phyloP scores from a whole-genome alignment of 2,797 vertebrate genomes.

The Periparus ater region DNA sequence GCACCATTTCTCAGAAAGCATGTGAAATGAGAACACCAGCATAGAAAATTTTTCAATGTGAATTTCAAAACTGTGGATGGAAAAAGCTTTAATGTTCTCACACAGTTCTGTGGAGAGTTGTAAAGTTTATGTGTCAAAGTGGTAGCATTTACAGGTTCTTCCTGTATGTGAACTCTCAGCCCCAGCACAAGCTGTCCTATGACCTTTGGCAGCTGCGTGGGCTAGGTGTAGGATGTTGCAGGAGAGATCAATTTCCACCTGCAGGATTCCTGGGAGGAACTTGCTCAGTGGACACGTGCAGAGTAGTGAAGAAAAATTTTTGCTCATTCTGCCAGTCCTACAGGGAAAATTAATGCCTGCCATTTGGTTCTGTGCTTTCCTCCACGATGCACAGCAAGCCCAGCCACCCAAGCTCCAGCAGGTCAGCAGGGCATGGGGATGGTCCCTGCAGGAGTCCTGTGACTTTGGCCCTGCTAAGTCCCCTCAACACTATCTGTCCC shows the following conservation, averaged over 20 bases:
- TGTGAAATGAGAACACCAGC: not conserved
- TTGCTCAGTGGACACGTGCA: not conserved
- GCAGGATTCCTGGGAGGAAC: not conserved
- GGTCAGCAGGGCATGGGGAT: not conserved
- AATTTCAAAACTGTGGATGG: not conserved
- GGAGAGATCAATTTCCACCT: not conserved
- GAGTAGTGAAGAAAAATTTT: not conserved
- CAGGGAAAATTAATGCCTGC: not conserved
- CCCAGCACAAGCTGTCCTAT: not conserved
- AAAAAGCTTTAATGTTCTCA: not conserved
- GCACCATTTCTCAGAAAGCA: conserved; percentile 1
- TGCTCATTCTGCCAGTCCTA: not conserved
- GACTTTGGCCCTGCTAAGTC: not conserved
- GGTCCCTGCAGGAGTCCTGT: not conserved
- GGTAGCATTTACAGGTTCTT: not conserved
- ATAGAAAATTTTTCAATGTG: not conserved
- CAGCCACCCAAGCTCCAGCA: not conserved
- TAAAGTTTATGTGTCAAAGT: not conserved
- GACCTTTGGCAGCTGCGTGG: not conserved
- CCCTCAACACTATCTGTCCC: not conserved
- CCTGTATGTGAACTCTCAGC: not conserved
- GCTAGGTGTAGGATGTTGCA: not conserved
- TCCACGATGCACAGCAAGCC: not conserved
- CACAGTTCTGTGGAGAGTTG: not conserved
- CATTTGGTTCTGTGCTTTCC: not conserved